phyloP scores from a whole-genome alignment of 2,797 vertebrate genomes.

The Epinephelus coioides region DNA sequence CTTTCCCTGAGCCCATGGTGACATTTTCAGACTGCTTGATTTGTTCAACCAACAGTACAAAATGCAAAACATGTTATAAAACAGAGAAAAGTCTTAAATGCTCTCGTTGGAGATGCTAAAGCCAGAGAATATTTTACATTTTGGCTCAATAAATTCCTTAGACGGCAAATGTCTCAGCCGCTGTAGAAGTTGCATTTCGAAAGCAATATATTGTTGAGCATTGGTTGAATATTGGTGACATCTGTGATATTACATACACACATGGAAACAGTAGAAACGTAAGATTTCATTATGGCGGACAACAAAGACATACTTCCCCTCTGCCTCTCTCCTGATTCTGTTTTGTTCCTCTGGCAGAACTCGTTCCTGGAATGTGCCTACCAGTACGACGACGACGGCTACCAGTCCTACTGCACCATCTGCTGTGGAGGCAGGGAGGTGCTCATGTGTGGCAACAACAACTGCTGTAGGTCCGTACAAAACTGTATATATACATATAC shows the following conservation, averaged over 20 bases:
- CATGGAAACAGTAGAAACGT: not conserved
- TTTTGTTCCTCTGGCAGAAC: constrained; percentile 84
- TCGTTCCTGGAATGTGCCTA: constrained; percentile 97
- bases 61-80: not conserved
- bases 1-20: not conserved
- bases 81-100: not conserved
- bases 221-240: not conserved
- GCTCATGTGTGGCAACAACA: constrained; percentile 94
- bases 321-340: constrained; percentile 9
- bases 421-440: constrained; percentile 96
- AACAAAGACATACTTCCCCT: not conserved
- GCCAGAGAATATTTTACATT: not conserved
- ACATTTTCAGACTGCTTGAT: not conserved
- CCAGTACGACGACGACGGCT: constrained; percentile 96
- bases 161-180: not conserved
- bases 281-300: not conserved
- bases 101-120: not conserved
- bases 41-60: not conserved
- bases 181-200: not conserved
- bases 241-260: constrained; percentile 2
- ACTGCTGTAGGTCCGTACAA: constrained; percentile 92
- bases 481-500: not conserved
- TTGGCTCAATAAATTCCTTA: constrained; percentile 2
- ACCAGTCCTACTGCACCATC: constrained; percentile 97
- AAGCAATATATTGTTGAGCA: not conserved